Evolutionary conservation across 2,888 invertebrate species (phyloP).

Genomic region (Dynastes maya): DNA sequence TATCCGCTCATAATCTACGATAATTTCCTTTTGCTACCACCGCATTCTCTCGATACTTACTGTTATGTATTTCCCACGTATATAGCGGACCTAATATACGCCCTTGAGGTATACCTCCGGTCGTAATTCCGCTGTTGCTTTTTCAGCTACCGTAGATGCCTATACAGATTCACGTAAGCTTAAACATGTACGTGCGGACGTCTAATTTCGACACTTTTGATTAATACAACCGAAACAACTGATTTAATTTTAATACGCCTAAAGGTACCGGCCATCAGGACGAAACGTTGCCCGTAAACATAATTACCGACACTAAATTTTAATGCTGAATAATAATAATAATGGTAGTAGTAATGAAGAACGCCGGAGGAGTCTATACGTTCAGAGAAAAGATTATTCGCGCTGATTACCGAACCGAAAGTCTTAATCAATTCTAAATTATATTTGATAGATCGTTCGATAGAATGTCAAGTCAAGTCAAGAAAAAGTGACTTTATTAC

Average conservation of each 20-base stretch:
- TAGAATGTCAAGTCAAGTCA: too few species aligned
- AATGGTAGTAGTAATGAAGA: neutral
- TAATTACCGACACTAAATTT: conserved; percentile 14
- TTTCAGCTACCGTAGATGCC: too few species aligned
- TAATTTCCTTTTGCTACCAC: too few species aligned
- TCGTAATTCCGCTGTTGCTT: too few species aligned
- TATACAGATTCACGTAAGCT: neutral
- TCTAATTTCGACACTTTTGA: conserved; percentile 26
- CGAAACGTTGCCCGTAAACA: conserved; percentile 14
- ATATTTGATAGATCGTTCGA: conserved; percentile 4
- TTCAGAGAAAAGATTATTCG: neutral
- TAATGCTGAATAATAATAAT: conserved; percentile 16
- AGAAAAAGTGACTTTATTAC: neutral
- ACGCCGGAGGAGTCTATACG: neutral
- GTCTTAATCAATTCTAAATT: conserved; percentile 39
- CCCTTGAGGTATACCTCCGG: too few species aligned
- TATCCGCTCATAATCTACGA: too few species aligned
- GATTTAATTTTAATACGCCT: conserved; percentile 25
- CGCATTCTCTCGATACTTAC: too few species aligned
- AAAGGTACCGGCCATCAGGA: conserved; percentile 14
- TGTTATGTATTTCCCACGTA: too few species aligned
- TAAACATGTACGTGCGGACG: neutral
- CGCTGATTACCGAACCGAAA: conserved; percentile 19
- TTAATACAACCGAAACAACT: conserved; percentile 18
- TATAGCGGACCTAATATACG: too few species aligned